These are phyloP conservation scores for Carassius carassius DNA, from an alignment of 2,113 vertebrate species.

Conservation along the genomic window DNA sequence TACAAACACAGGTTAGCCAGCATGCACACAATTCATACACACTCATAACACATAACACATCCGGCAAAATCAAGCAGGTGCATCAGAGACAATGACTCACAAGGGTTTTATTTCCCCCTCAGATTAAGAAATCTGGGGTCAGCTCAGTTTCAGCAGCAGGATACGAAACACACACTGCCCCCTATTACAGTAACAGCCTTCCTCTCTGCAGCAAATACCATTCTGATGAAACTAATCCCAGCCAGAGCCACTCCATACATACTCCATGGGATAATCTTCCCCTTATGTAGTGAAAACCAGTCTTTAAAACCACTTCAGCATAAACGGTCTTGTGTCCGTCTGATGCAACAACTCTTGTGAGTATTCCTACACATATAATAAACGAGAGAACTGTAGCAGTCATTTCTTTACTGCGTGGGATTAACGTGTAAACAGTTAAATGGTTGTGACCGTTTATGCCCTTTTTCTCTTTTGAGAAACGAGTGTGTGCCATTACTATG, in stretches of 20 bases:
- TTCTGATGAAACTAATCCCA: constrained; percentile 36
- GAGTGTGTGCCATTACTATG: not conserved
- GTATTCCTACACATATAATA: not conserved
- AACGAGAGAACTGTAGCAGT: not conserved
- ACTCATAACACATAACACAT: constrained; percentile 21
- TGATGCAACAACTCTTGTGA: not conserved
- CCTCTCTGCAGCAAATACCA: constrained; percentile 43
- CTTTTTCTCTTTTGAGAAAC: not conserved
- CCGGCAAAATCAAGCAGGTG: constrained; percentile 27
- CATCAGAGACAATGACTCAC: constrained; percentile 32
- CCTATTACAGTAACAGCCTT: constrained; percentile 51
- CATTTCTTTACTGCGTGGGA: not conserved
- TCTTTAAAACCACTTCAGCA: not conserved
- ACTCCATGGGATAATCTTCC: constrained; percentile 30
- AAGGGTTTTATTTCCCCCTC: constrained; percentile 27
- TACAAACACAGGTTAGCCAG: constrained; percentile 12
- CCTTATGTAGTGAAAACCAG: constrained; percentile 14
- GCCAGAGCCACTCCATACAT: not conserved
- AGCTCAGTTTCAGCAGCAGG: constrained; percentile 19
- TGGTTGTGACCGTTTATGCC: not conserved
- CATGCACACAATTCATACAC: constrained; percentile 11
- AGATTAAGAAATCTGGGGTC: constrained; percentile 22
- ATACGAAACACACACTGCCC: constrained; percentile 37
- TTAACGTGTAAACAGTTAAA: not conserved
- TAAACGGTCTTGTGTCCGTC: not conserved